A percentile compares a stretch with the other conserved stretches of the same genome.
phyloP scores from a whole-genome alignment of 2,113 vertebrate species.

The Channa maculata region DNA sequence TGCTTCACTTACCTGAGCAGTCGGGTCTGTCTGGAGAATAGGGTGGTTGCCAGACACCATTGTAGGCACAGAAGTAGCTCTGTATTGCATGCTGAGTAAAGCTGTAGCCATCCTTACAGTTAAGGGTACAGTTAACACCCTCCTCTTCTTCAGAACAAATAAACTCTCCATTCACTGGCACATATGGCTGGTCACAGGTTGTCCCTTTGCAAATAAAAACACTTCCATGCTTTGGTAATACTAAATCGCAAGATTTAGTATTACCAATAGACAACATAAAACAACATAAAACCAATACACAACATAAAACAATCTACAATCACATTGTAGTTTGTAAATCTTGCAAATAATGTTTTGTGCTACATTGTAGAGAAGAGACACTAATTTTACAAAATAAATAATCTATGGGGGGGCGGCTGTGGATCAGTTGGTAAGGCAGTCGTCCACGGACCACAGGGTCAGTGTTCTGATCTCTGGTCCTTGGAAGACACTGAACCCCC shows the following conservation, averaged over 20 bases:
- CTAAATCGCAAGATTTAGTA: neutral
- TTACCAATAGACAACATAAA: neutral
- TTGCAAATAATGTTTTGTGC: too few species aligned
- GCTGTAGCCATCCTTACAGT: slow-evolving; percentile 91
- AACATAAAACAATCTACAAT: neutral
- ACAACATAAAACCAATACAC: too few species aligned
- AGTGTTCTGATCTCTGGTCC: too few species aligned
- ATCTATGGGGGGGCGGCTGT: too few species aligned
- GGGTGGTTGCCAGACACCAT: slow-evolving; percentile 92
- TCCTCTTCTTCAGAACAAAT: slow-evolving; percentile 84
- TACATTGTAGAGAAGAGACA: too few species aligned
- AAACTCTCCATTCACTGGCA: slow-evolving; percentile 91
- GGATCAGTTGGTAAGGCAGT: too few species aligned
- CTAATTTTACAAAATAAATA: too few species aligned
- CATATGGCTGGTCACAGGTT: slow-evolving; percentile 90
- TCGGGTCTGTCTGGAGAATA: slow-evolving; percentile 89
- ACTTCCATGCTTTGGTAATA: neutral
- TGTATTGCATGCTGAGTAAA: slow-evolving; percentile 90
- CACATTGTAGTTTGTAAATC: neutral
- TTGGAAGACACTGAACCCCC: too few species aligned
- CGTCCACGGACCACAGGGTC: too few species aligned
- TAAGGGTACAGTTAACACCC: slow-evolving; percentile 91
- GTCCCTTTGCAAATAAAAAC: slow-evolving; percentile 82
- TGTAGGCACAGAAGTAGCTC: slow-evolving; percentile 90
- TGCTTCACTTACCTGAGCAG: slow-evolving; percentile 89